Base-by-base conservation (phyloP, 2,797 vertebrate species). In the Esox lucius region DNA sequence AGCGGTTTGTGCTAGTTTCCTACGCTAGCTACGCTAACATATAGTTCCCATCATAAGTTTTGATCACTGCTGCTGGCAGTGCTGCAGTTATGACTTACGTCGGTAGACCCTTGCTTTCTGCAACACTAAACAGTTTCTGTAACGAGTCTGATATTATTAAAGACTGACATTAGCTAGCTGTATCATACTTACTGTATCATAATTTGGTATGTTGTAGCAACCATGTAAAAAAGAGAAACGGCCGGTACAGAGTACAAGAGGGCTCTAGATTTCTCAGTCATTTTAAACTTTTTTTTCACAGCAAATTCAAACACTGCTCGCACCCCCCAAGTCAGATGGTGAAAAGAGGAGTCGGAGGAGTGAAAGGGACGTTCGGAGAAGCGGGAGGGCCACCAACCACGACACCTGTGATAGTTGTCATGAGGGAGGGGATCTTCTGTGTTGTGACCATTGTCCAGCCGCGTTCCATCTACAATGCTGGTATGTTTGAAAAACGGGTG, bases 401-500 rank as follows among this genome's bases (percentile, higher is more conserved):
- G 97, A 99, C 93, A 98, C 96, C 93, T 98, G 98, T 84, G 97
- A 98, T 88, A 99, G 98, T 82, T 99, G 98, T 91, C 93, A 97
- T 84, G 97, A 99, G 90, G 97, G 97, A 81, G 98, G 98, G 12
- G 98, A 98, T 82, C 89, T 99, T 73, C 93, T 99, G 19, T 98
- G 97, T 90, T 99, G 98, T 59, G 97, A 99, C 86, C 97, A 98
- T 93, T 99, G 97, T 77, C 97, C 97, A 0, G 97, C 98, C 56
- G 97, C 97, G 67, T 99, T 99, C 90, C 98, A 99, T 83, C 94
- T 98, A 81, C 98, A 98, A 85, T 99, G 98, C 94, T 99, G 98
- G 97, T 99, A 88, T 80, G 84, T 75, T 8, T 67, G 35, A 46
- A 66, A 19, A 49, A 65, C 26, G 39, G 0, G 1, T 9, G 8